Conservation (phyloP, 2,797 vertebrate species). For the Acanthopagrus latus region DNA sequence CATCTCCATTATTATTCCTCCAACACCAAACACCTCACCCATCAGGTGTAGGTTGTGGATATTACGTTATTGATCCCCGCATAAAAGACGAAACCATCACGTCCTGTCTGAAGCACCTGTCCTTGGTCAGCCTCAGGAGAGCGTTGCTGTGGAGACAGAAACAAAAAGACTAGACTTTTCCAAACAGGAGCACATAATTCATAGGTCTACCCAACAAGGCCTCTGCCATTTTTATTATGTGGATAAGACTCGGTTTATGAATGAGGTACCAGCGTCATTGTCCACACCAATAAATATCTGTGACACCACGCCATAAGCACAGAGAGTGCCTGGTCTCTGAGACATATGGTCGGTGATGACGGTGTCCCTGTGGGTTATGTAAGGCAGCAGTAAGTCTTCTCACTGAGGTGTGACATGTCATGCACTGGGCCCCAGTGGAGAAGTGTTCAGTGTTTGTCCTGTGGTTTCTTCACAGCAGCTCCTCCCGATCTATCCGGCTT, state of each 20-base stretch:
- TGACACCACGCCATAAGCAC: slow-evolving; percentile 16
- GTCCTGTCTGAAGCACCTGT: slow-evolving; percentile 41
- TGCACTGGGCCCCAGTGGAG: slow-evolving; percentile 29
- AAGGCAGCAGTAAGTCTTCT: slow-evolving; percentile 54
- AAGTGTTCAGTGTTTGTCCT: slow-evolving; percentile 40
- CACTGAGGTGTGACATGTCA: slow-evolving; percentile 63
- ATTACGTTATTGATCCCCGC: slow-evolving; percentile 9
- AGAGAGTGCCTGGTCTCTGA: slow-evolving; percentile 28
- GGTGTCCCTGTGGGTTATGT: slow-evolving; percentile 58
- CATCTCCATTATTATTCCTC: neutral
- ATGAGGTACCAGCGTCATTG: slow-evolving; percentile 27
- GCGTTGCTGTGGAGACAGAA: slow-evolving; percentile 38
- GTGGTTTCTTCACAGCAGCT: slow-evolving; percentile 33
- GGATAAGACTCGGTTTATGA: slow-evolving; percentile 38
- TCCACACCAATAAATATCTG: slow-evolving; percentile 50
- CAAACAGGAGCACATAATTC: slow-evolving; percentile 17
- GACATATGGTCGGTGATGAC: slow-evolving; percentile 46
- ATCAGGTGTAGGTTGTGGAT: neutral
- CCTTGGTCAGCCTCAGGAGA: slow-evolving; percentile 13
- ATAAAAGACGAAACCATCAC: slow-evolving; percentile 3
- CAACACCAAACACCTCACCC: neutral
- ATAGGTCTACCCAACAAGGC: slow-evolving; percentile 32
- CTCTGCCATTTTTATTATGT: slow-evolving; percentile 34
- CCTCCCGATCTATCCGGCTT: slow-evolving; percentile 27
- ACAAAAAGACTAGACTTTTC: slow-evolving; percentile 23